These are phyloP conservation scores for Apis florea DNA, from an alignment of 1,140 invertebrate genomes.

Conservation along the genomic window DNA sequence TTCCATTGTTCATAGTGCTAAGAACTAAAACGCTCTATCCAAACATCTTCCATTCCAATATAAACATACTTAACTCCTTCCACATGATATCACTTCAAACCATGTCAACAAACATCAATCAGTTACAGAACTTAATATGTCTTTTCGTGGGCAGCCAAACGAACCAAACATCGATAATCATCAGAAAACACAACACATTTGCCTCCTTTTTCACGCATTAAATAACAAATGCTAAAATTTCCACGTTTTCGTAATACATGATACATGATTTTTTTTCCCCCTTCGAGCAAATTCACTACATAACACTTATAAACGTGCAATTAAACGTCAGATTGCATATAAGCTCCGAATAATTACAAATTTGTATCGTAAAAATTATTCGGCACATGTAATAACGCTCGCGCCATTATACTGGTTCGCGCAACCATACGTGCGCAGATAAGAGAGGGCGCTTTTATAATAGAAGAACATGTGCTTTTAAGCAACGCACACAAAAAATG, in stretches of 20 bases:
- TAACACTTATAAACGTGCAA: background rate
- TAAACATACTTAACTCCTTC: background rate
- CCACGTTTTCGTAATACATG: background rate
- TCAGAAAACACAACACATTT: background rate
- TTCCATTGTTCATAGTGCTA: background rate
- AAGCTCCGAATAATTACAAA: background rate
- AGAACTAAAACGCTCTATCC: background rate
- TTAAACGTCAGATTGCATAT: background rate
- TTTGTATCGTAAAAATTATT: background rate
- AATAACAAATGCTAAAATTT: background rate
- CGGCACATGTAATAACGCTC: background rate
- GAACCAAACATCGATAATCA: background rate
- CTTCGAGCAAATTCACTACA: background rate
- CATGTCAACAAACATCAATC: background rate
- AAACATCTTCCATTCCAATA: constrained; percentile 8
- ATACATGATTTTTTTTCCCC: background rate
- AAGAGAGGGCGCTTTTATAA: background rate
- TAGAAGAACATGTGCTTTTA: background rate
- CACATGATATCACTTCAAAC: background rate
- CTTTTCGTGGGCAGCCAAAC: background rate
- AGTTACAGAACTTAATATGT: background rate
- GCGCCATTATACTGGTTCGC: background rate
- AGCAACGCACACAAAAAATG: background rate
- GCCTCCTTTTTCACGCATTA: background rate
- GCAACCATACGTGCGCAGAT: background rate